Evolutionary conservation across 2,888 invertebrate genomes (phyloP).

Genomic region (Pammene fasciana): DNA sequence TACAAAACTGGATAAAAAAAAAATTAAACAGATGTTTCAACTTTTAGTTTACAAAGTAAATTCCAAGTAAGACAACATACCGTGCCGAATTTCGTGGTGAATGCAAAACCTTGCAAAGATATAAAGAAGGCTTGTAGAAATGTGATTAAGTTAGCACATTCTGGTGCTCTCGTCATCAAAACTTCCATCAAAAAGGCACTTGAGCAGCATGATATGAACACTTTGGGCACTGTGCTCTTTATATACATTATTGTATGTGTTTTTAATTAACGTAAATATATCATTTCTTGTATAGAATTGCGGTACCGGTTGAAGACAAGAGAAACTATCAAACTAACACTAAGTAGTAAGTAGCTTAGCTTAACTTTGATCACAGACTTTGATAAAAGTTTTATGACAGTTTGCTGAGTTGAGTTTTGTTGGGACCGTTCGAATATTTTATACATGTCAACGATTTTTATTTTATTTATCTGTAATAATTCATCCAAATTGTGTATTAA

Average conservation of each 20-base stretch:
- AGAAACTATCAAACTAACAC: too few species aligned
- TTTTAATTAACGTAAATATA: not conserved
- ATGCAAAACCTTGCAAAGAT: constrained; percentile 66
- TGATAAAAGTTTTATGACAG: constrained; percentile 20
- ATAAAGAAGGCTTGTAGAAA: constrained; percentile 75
- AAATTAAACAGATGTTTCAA: not conserved
- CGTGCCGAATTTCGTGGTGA: constrained; percentile 63
- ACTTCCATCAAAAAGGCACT: constrained; percentile 77
- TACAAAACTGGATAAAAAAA: not conserved
- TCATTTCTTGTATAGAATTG: not conserved
- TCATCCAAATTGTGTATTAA: too few species aligned
- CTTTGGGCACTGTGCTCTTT: constrained; percentile 57
- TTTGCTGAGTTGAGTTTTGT: constrained; percentile 11
- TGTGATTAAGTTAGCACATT: constrained; percentile 72
- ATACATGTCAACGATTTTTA: not conserved
- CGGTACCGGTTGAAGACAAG: not conserved
- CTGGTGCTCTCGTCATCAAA: constrained; percentile 66
- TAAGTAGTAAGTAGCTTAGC: too few species aligned
- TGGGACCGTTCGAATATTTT: constrained; percentile 3
- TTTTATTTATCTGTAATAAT: too few species aligned
- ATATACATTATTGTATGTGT: constrained; percentile 54
- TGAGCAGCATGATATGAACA: constrained; percentile 70
- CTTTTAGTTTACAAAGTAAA: not conserved
- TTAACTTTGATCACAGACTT: too few species aligned
- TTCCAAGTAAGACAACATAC: constrained; percentile 57